Conservation (phyloP, 1,140 invertebrate genomes). For the Aphis gossypii region DNA sequence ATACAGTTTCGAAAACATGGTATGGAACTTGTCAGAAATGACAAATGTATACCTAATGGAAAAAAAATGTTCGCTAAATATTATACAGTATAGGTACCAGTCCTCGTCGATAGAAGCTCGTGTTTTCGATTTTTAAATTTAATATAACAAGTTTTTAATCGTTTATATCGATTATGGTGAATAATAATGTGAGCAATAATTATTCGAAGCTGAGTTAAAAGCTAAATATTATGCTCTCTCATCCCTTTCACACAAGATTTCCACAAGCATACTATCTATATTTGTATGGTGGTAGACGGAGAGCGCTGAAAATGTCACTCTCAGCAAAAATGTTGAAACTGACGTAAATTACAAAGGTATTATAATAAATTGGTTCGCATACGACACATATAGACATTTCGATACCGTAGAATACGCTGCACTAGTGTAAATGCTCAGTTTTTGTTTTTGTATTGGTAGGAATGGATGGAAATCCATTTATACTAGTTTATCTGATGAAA, state of each 20-base stretch:
- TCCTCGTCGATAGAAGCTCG: neutral
- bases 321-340: neutral
- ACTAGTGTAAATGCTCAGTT: neutral
- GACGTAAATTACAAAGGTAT: neutral
- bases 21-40: neutral
- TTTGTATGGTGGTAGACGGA: neutral
- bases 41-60: neutral
- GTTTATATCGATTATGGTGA: neutral
- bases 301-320: neutral
- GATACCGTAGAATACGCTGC: neutral
- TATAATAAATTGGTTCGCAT: neutral
- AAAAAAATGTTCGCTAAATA: neutral
- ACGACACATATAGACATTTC: neutral
- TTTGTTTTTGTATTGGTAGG: neutral
- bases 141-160: neutral
- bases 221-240: neutral
- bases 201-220: neutral
- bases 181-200: neutral
- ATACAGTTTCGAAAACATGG: too few species aligned
- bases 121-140: neutral
- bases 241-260: neutral
- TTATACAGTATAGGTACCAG: neutral
- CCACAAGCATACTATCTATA: neutral
- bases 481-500: constrained; percentile 6
- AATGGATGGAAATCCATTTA: neutral